Evolutionary conservation across 2,888 invertebrate genomes (phyloP).

Genomic region (Nowickia ferox): DNA sequence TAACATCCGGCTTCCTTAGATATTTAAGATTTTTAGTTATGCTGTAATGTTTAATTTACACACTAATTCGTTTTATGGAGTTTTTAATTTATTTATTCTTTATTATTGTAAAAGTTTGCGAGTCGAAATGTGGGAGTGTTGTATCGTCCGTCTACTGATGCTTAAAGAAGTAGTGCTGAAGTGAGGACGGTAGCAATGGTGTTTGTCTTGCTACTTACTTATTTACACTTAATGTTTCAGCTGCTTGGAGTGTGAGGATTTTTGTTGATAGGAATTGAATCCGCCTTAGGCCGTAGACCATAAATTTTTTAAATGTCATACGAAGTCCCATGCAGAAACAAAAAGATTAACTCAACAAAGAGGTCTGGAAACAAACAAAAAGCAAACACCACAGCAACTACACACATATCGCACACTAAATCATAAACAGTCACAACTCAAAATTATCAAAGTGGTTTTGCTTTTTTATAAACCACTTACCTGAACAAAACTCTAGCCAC

Average conservation of each 20-base stretch:
- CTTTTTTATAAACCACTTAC: no score
- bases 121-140: constrained; percentile 4
- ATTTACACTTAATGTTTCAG: constrained; percentile 59
- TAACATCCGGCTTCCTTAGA: not conserved
- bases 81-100: constrained; percentile 11
- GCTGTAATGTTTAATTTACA: constrained; percentile 27
- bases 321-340: constrained; percentile 22
- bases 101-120: not conserved
- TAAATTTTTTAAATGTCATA: constrained; percentile 80
- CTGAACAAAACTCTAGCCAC: no score
- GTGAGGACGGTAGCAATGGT: constrained; percentile 3
- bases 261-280: constrained; percentile 69
- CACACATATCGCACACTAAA: no score
- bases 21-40: constrained; percentile 49
- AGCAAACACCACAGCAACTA: not conserved
- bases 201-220: constrained; percentile 37
- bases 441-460: no score
- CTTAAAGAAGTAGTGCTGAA: constrained; percentile 14
- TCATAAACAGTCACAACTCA: no score
- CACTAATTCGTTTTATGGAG: constrained; percentile 47
- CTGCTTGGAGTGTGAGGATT: constrained; percentile 50
- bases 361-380: constrained; percentile 23
- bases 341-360: not conserved
- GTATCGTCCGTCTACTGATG: constrained; percentile 11
- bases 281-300: constrained; percentile 76